These are phyloP conservation scores for Enteromius paludinosus DNA, from an alignment of 2,797 vertebrate genomes.

Conservation along the genomic window DNA sequence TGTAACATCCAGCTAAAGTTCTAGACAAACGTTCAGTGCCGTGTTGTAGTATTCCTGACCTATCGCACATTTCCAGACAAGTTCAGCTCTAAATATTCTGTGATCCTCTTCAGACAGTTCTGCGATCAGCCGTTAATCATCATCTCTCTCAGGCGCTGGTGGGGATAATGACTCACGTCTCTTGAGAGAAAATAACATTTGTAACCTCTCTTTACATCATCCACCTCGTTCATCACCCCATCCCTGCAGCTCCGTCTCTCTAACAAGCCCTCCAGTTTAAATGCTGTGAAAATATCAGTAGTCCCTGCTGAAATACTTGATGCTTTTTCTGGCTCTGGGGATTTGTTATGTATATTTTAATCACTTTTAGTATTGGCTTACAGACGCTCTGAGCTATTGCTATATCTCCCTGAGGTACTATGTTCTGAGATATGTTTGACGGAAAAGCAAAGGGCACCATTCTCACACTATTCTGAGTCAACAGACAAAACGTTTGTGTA, in stretches of 20 bases:
- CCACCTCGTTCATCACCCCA: conserved; percentile 11
- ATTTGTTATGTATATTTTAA: conserved; percentile 33
- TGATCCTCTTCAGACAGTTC: background rate
- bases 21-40: background rate
- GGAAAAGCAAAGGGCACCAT: background rate
- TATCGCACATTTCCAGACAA: background rate
- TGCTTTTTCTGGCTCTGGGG: background rate
- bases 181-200: conserved; percentile 6
- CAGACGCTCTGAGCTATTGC: conserved; percentile 15
- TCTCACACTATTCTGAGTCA: background rate
- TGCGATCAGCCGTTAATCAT: background rate
- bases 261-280: conserved; percentile 24
- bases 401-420: background rate
- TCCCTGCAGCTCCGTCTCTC: conserved; percentile 33
- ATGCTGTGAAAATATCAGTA: conserved; percentile 30
- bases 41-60: background rate
- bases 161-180: conserved; percentile 9
- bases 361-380: conserved; percentile 8
- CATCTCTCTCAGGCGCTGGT: background rate
- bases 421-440: conserved; percentile 31
- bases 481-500: background rate
- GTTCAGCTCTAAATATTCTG: background rate
- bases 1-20: background rate
- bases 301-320: conserved; percentile 9
- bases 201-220: conserved; percentile 39